Conservation (phyloP, 2,888 invertebrate genomes). For the Melinaea menophilus region DNA sequence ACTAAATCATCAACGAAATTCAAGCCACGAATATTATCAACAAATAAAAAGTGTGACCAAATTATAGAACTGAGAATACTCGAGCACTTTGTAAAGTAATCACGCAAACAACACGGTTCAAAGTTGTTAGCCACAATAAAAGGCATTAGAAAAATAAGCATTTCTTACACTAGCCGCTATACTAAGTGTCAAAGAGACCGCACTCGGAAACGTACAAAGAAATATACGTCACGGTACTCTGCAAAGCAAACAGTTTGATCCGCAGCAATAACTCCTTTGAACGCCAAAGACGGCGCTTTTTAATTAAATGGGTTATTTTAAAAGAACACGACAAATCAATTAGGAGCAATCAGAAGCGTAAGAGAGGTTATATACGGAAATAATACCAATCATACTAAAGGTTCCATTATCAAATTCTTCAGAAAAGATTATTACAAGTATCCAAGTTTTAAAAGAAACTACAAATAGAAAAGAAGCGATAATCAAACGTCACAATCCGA, state of each 20-base stretch:
- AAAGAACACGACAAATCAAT: constrained; percentile 64
- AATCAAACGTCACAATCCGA: constrained; percentile 15
- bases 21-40: too few species aligned
- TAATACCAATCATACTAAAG: background rate
- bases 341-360: constrained; percentile 47
- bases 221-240: constrained; percentile 53
- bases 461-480: constrained; percentile 10
- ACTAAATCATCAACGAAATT: too few species aligned
- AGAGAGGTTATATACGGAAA: constrained; percentile 7
- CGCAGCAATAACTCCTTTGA: constrained; percentile 23
- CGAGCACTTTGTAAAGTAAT: constrained; percentile 7
- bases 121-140: constrained; percentile 19
- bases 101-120: background rate
- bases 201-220: constrained; percentile 45
- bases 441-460: background rate
- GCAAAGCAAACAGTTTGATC: constrained; percentile 59
- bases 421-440: background rate
- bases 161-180: constrained; percentile 39
- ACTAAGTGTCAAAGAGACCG: constrained; percentile 64
- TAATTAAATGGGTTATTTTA: constrained; percentile 9
- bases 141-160: constrained; percentile 32
- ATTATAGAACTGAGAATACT: too few species aligned
- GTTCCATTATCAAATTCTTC: background rate
- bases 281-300: constrained; percentile 1
- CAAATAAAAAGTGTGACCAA: too few species aligned